These are phyloP conservation scores for Zaprionus lineosus DNA, from an alignment of 2,888 invertebrate genomes.

Conservation along the genomic window DNA sequence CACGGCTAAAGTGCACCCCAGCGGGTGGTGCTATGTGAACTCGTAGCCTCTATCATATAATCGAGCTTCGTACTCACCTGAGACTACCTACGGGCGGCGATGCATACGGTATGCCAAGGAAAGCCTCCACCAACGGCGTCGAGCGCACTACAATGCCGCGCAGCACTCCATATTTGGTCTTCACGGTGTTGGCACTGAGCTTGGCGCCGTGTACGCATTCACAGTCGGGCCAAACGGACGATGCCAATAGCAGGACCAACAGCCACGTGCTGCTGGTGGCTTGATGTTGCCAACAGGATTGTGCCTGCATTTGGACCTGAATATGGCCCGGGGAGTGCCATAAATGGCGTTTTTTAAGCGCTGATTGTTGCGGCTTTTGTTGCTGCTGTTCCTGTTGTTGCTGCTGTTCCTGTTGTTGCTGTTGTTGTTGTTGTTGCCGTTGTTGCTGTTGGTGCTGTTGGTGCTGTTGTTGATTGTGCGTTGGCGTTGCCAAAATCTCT, in stretches of 20 bases:
- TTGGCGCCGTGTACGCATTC: slow-evolving; percentile 83
- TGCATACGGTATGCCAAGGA: slow-evolving; percentile 96
- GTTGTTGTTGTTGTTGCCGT: slow-evolving; percentile 15
- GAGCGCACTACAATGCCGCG: slow-evolving; percentile 92
- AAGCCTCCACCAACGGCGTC: slow-evolving; percentile 92
- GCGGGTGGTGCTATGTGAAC: slow-evolving; percentile 10
- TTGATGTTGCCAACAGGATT: slow-evolving; percentile 45
- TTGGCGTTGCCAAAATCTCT: slow-evolving; percentile 66
- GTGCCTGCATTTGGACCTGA: slow-evolving; percentile 25
- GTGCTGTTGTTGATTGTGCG: slow-evolving; percentile 42
- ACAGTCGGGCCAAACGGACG: slow-evolving; percentile 74
- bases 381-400: slow-evolving; percentile 19
- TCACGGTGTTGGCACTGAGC: slow-evolving; percentile 86
- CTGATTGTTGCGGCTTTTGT: slow-evolving; percentile 6
- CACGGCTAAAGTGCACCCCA: not conserved
- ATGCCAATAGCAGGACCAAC: slow-evolving; percentile 67
- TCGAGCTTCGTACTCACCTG: slow-evolving; percentile 84
- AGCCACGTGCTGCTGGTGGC: slow-evolving; percentile 39
- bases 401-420: slow-evolving; percentile 15
- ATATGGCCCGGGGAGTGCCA: slow-evolving; percentile 36
- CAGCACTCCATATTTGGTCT: slow-evolving; percentile 94
- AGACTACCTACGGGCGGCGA: slow-evolving; percentile 94
- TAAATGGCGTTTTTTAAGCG: slow-evolving; percentile 31
- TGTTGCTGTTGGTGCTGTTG: slow-evolving; percentile 12
- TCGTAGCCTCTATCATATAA: slow-evolving; percentile 20